phyloP scores from a whole-genome alignment of 2,888 invertebrate genomes.

The Tholera decimalis region DNA sequence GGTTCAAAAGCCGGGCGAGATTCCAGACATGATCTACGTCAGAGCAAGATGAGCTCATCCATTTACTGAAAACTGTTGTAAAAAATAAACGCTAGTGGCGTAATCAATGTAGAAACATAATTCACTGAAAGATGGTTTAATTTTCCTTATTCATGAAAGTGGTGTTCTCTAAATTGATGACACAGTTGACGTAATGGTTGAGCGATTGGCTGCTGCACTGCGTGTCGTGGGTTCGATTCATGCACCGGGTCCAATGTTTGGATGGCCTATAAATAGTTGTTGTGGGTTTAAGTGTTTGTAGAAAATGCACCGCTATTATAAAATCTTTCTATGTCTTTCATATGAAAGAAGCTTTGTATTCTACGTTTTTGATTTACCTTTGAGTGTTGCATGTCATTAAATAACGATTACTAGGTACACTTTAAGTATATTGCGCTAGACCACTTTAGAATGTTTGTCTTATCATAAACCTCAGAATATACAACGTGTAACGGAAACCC shows the following conservation, averaged over 20 bases:
- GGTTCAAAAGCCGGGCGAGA: slow-evolving; percentile 27
- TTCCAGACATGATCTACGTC: background rate
- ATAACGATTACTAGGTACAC: too few relatives aligned
- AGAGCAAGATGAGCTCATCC: slow-evolving; percentile 28
- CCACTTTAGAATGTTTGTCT: background rate
- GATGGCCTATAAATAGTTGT: too few relatives aligned
- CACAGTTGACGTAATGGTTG: too few relatives aligned
- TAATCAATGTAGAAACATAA: slow-evolving; percentile 7
- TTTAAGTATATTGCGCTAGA: background rate
- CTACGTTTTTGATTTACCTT: background rate
- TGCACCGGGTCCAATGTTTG: too few relatives aligned
- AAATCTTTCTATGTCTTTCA: too few relatives aligned
- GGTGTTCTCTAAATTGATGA: too few relatives aligned
- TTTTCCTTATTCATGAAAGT: slow-evolving; percentile 15
- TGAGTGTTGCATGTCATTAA: background rate
- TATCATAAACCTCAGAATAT: background rate
- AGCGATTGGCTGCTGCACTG: too few relatives aligned
- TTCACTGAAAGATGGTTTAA: background rate
- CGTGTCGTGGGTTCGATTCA: too few relatives aligned
- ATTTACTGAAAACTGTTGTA: slow-evolving; percentile 31
- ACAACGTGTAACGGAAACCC: too few relatives aligned
- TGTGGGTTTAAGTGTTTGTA: too few relatives aligned
- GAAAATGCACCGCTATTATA: too few relatives aligned
- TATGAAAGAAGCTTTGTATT: background rate
- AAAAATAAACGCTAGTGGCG: background rate